Evolutionary conservation across 2,113 vertebrate species (phyloP), one percentile per base, ranked within the genome.

Genomic region (Ophiodon elongatus): DNA sequence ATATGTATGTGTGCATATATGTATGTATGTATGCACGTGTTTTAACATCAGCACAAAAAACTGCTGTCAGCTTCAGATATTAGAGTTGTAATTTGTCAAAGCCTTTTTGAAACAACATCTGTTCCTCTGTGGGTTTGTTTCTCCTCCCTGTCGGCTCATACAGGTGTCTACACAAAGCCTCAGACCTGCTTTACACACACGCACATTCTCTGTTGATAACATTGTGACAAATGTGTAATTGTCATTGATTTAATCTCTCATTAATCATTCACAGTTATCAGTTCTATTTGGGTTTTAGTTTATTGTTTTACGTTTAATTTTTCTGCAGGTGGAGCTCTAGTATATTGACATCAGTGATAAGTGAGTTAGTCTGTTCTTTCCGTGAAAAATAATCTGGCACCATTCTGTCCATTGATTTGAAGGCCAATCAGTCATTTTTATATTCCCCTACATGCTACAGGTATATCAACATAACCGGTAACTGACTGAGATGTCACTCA

Each of bases 21-120:
- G 8, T 37, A 37, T 8, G 8, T 8, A 37, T 37, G 37, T 37
- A 39, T 39, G 8, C 23, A 56, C 10, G 0, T 13, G 6, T 35
- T 35, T 27, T 10, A 56, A 41, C 69, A 57, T 43, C n/a, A 31
- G 54, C 15, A 11, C 14, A 25, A 8, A 74, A 14, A 74, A 60
- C 57, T n/a, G 1, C 56, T 23, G 56, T 43, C 37, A 27, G 72
- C 21, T 74, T 47, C 57, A 74, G 54, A 31, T 57, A 23, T 60
- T 31, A 31, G 27, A 31, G 45, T n/a, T 59, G 25, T 47, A 17
- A 35, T 25, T 6, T 17, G 59, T 50, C 43, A 75, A 27, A 75
- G 62, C 37, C 75, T 59, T 78, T 77, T 47, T 35, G 27, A 68
- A 59, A 68, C 59, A 54, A 73, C 73, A 76, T 31, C 74, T 77